Evolutionary conservation across 2,888 invertebrate genomes (phyloP), one percentile per base, ranked within the genome.

Genomic region (Imbricaverruca yamaguchii): DNA sequence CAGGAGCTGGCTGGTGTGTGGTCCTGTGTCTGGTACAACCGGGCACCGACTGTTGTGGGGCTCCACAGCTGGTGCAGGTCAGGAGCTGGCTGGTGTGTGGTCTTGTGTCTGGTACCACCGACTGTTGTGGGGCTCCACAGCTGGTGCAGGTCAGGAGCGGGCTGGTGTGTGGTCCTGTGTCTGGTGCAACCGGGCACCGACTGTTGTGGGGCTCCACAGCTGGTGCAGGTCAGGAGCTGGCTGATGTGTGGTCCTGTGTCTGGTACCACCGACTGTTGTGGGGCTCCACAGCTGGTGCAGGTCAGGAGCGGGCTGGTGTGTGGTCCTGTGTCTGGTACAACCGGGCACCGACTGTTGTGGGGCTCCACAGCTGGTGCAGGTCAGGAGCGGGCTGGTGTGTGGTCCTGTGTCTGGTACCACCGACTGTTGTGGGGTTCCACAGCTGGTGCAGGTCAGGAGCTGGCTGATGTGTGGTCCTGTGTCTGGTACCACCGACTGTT

Each of bases 21-120:
- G 4, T 39, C 39, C 1, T 4, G 4, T 4, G 4, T 39, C 39
- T 39, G 39, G 39, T 4, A 39, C 39, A 39, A 39, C 39, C 39
- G 4, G 39, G 39, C 2, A 39, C 39, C 39, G 39, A 39, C 39
- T 39, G 39, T 39, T 39, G 39, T 39, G 39, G 39, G 39, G 39
- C 4, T 39, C 39, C 39, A 80, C 93, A 93, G 85, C 89, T 97
- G 9, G 93, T 97, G 81, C 91, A 93, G 85, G 91, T 91, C 1
- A 87, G 56, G 39, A 39, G 39, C 39, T 3, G 39, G 39, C 39
- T 39, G 39, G 2, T 39, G 39, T 39, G 39, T 39, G 39, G 4
- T 39, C 39, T 3, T 4, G 4, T 4, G 4, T 39, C 39, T 39
- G 39, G 39, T 4, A 39, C 39, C 2, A 39, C 39, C 39, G 39